Percentiles rank a stretch among this genome's conserved stretches.
These are phyloP conservation scores for Linnaemya vulpina DNA, from an alignment of 2,888 invertebrate genomes.

Conservation along the genomic window DNA sequence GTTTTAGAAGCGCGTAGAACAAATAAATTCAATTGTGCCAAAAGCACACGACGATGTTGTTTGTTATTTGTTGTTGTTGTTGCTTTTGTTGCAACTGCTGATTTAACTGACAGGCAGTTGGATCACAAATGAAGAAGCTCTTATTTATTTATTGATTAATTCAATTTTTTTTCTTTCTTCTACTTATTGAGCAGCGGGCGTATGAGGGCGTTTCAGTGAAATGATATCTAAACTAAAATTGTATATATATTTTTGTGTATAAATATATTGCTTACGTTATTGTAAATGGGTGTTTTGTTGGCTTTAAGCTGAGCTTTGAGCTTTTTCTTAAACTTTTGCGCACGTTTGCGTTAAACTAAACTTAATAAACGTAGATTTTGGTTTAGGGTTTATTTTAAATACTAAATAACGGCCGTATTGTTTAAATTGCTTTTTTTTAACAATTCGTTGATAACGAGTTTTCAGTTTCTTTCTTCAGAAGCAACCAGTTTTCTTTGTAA, in stretches of 20 bases:
- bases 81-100: constrained; percentile 7
- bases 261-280: constrained; percentile 43
- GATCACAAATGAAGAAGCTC: constrained; percentile 43
- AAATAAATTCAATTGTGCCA: constrained; percentile 47
- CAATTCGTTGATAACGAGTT: constrained; percentile 63
- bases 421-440: constrained; percentile 44
- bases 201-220: constrained; percentile 32
- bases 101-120: constrained; percentile 23
- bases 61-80: background rate
- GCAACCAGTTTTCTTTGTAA: constrained; percentile 26
- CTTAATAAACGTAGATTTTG: constrained; percentile 17
- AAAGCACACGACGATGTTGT: constrained; percentile 42
- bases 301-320: constrained; percentile 31
- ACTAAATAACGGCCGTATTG: constrained; percentile 56
- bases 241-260: too few species aligned
- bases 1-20: constrained; percentile 54
- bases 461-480: constrained; percentile 29
- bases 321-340: constrained; percentile 11
- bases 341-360: constrained; percentile 28
- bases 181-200: constrained; percentile 27
- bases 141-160: too few species aligned
- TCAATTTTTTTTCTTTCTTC: constrained; percentile 1
- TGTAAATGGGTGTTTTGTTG: background rate
- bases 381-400: constrained; percentile 10
- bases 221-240: constrained; percentile 14